Conservation (phyloP, 2,113 vertebrate species). For the Callorhinus ursinus region DNA sequence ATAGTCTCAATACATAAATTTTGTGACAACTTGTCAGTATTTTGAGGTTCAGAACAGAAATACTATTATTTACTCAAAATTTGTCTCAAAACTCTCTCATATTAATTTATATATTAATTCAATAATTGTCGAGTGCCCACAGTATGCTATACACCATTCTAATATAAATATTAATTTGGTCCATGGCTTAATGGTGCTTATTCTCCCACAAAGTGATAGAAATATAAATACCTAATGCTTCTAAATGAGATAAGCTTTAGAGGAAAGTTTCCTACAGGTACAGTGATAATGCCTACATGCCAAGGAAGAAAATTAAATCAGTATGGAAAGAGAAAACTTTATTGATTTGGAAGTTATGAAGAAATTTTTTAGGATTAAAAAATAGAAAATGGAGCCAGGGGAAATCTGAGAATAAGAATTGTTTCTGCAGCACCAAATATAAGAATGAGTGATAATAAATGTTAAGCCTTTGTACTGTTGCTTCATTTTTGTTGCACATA, state of each 20-base stretch:
- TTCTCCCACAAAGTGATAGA: background rate
- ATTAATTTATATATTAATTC: background rate
- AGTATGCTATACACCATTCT: background rate
- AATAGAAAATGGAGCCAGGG: background rate
- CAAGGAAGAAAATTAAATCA: background rate
- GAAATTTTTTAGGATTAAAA: background rate
- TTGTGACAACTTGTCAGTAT: background rate
- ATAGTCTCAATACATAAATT: background rate
- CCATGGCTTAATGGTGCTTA: background rate
- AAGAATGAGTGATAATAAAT: background rate
- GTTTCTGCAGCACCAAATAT: background rate
- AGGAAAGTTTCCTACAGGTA: background rate
- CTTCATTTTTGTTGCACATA: background rate
- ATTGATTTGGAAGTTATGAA: background rate
- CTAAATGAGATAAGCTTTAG: background rate
- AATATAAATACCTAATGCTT: background rate
- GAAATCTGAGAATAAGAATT: background rate
- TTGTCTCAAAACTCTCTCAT: background rate
- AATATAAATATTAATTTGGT: background rate
- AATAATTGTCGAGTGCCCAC: background rate
- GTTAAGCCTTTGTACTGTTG: background rate
- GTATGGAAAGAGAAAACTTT: background rate
- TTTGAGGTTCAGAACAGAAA: background rate
- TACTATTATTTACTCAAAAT: background rate
- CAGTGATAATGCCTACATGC: background rate